phyloP scores from a whole-genome alignment of 2,888 invertebrate genomes.

The Cerastoderma edule region DNA sequence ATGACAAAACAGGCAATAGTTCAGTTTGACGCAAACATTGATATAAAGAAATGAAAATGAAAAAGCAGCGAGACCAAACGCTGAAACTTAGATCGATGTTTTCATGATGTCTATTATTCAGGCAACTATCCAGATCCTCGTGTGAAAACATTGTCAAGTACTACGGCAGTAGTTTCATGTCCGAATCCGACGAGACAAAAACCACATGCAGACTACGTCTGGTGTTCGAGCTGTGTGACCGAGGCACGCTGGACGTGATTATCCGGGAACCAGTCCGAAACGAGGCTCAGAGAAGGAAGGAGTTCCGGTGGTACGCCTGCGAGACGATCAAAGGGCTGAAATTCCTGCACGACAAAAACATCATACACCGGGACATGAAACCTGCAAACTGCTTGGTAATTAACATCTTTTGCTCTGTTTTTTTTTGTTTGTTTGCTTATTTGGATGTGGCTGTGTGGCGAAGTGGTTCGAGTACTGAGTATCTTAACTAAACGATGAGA shows the following conservation, averaged over 20 bases:
- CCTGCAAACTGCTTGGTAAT: conserved; percentile 45
- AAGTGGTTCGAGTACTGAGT: no score
- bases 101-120: no score
- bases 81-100: no score
- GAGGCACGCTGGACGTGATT: conserved; percentile 18
- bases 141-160: conserved; percentile 31
- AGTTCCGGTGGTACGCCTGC: conserved; percentile 31
- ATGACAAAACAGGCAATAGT: no score
- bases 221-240: conserved; percentile 33
- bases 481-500: no score
- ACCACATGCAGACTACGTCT: conserved; percentile 22
- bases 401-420: no score
- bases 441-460: no score
- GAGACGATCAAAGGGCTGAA: conserved; percentile 30
- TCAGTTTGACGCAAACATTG: no score
- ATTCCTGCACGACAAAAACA: conserved; percentile 44
- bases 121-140: conserved; percentile 25
- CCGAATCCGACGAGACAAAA: neutral
- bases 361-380: conserved; percentile 41
- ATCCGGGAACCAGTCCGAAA: neutral
- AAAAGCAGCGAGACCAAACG: no score
- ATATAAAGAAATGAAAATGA: no score
- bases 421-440: no score
- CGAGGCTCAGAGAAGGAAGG: neutral
- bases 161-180: conserved; percentile 25